Evolutionary conservation across 2,113 vertebrate genomes (phyloP), one percentile per base, ranked within the genome.

Genomic region (Catharus minimus): DNA sequence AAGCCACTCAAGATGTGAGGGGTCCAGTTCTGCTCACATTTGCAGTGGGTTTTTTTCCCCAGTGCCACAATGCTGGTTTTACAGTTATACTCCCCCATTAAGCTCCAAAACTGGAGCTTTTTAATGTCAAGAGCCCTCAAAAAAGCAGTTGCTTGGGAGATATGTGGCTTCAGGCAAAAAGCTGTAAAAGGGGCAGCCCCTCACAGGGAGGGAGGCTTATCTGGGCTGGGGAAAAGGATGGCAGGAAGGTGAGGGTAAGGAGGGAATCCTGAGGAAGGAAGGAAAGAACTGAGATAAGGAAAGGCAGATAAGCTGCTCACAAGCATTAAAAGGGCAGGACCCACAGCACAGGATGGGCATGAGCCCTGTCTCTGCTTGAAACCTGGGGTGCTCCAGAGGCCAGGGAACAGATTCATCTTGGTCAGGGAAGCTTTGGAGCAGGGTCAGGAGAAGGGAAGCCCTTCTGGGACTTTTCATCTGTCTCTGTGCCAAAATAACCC

Each of bases 261-360:
- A 81, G 21, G 43, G 24, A 82, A 85, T 26, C 9, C 2, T 16
- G 43, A 74, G 57, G 73, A 43, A 81, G 68, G 68, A 38, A 62
- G 71, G 67, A 30, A 49, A 49, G 66, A 58, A 68, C 1, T 72
- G 88, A 79, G 74, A 62, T 74, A 76, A 87, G 84, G 50, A 68
- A 56, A 76, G 62, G 50, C 43, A 87, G 86, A 75, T 87, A 84
- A 94, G 61, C 71, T 62, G 50, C 71, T 90, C 71, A 36, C 13
- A 44, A 46, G 83, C 71, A 73, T 93, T 82, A 53, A 68, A 82
- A 86, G 90, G 90, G 55, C 77, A 94, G 43, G 43, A 65, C 36
- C 47, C 56, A 8, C 10, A 53, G 82, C 55, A 46, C 38, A 80
- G 71, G 23, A 15, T 3, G 10, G 66, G 10, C 1, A 1, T 15